Percentiles rank a stretch among this genome's conserved stretches.
These are phyloP conservation scores for Scelioninae gen. 1 DNA, from an alignment of 2,888 invertebrate genomes.

Conservation along the genomic window DNA sequence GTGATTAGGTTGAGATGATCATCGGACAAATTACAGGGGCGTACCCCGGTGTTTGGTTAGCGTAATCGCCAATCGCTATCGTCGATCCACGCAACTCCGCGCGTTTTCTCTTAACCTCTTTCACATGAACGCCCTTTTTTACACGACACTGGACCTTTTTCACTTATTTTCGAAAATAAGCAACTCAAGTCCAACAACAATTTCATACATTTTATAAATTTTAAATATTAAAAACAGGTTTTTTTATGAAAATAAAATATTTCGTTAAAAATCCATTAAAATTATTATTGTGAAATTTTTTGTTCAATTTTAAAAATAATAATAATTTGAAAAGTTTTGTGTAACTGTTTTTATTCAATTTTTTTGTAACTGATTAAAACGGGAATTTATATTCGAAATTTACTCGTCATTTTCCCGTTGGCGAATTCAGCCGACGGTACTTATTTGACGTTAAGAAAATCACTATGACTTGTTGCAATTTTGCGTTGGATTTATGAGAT, in stretches of 20 bases:
- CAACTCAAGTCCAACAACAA: too few relatives aligned
- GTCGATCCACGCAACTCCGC: slow-evolving; percentile 76
- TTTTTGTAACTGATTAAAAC: too few relatives aligned
- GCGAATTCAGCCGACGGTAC: slow-evolving; percentile 30
- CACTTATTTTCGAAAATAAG: slow-evolving; percentile 19
- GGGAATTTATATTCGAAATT: too few relatives aligned
- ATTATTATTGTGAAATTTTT: too few relatives aligned
- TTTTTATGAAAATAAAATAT: too few relatives aligned
- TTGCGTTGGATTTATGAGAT: slow-evolving; percentile 50
- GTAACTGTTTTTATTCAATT: too few relatives aligned
- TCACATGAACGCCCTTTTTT: slow-evolving; percentile 31
- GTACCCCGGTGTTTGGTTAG: slow-evolving; percentile 84
- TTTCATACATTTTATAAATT: neutral
- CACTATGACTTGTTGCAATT: slow-evolving; percentile 41
- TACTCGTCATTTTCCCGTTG: too few relatives aligned
- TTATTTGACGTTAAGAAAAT: slow-evolving; percentile 22
- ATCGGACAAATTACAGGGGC: slow-evolving; percentile 83
- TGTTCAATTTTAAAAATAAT: too few relatives aligned
- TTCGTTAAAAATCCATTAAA: too few relatives aligned
- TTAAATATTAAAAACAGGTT: too few relatives aligned
- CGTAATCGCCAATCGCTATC: slow-evolving; percentile 83
- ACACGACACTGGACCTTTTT: slow-evolving; percentile 26
- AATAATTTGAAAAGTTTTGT: too few relatives aligned
- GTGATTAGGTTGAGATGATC: slow-evolving; percentile 83
- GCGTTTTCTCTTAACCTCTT: slow-evolving; percentile 72